Base-by-base conservation (phyloP, 2,797 vertebrate genomes). In the Argentina silus region DNA sequence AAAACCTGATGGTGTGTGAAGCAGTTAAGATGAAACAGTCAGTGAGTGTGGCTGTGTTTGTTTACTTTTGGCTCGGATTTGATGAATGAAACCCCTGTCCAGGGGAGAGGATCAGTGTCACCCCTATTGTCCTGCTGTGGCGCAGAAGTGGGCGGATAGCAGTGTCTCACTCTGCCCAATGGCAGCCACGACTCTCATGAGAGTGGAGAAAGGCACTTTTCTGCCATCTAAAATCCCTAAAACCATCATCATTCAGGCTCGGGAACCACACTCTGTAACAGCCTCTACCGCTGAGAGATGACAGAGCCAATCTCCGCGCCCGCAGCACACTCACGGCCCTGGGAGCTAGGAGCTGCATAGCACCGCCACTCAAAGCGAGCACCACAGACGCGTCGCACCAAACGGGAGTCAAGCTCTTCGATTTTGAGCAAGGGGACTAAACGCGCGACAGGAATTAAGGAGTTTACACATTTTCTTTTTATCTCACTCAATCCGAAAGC, bases 211-310 rank as follows among this genome's bases (percentile, higher is more conserved):
- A 81, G 78, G 84, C 83, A 73, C 90, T 84, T 64, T 74, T 85
- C 90, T 88, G 89, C 83, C 91, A 90, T 88, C 90, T 93, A 75
- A 85, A 89, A 81, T 74, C 80, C 43, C 57, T 78, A 65, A 70
- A 75, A 70, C 81, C 86, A 85, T 90, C 90, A 83, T 90, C 87
- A 91, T 90, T 90, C 91, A 93, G 90, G 91, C 89, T 91, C 89
- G 87, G 88, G 89, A 93, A 90, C 91, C 93, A 83, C 92, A 88
- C 86, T 85, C 81, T 95, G 94, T 94, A 85, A 88, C 85, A 84
- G 86, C 90, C 88, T 84, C 87, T 86, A 87, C 82, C 89, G 89
- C 92, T 86, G 91, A 86, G 94, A 92, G 92, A 95, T 95, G 95
- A 93, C 93, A 93, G 93, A 88, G 89, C 90, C 91, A 86, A 87